Base-by-base conservation (phyloP, 2,113 vertebrate species). In the Forbesichthys agassizii region DNA sequence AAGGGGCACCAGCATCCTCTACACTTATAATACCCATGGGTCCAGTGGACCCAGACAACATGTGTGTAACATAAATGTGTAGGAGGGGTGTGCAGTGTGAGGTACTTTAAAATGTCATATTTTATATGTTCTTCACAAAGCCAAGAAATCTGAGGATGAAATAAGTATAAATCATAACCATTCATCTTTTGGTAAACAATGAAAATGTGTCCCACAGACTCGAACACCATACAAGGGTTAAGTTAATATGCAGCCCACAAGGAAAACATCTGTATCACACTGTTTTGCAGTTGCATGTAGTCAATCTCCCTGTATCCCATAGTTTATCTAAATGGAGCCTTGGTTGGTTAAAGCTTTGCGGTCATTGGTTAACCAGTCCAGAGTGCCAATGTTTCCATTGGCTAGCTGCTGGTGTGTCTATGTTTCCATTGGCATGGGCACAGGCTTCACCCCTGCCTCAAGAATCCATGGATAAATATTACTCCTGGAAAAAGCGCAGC, bases 351-450 rank as follows among this genome's bases (percentile, higher is more conserved):
- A 18, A 71, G 71, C 81, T 72, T 77, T 88, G 88, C 27, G 82
- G 87, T 85, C 84, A 90, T 83, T 91, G 90, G 87, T 88, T 89
- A 80, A 91, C 79, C 78, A 46, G 78, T 51, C 12, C 4, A 69
- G 80, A 82, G 77, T 73, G 75, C 79, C 80, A 27, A 47, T 90
- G 81, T 92, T 91, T 89, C 85, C 70, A 86, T 84, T 88, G 88
- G 87, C 90, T 74, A 78, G 82, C 71, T 78, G 66, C 78, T 59
- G 53, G 69, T 69, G 82, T 80, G 84, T 78, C 77, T 60, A 33
- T 89, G 85, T 92, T 92, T 91, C 86, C 87, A 88, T 84, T 92
- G 91, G 91, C 92, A 86, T 68, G 42, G 58, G 73, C 48, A 62
- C 56, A 58, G 4, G 57, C 78, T 77, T 92, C 85, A 84, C 75